Conservation (phyloP, 2,888 invertebrate species). For the Melinaea marsaeus region DNA sequence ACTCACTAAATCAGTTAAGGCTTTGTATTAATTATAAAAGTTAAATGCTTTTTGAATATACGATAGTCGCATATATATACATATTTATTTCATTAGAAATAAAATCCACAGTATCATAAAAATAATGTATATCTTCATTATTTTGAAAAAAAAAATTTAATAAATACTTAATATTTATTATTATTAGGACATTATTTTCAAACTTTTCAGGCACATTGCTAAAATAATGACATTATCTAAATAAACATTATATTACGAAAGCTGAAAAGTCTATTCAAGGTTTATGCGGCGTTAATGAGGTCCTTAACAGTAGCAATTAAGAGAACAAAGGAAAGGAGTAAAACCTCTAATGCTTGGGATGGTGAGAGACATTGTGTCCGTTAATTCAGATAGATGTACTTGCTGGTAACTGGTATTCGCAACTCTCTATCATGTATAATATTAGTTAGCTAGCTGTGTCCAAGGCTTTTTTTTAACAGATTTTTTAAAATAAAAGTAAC, state of each 20-base stretch:
- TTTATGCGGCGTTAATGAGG: conserved; percentile 43
- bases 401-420: conserved; percentile 14
- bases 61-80: no score
- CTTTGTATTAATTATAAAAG: conserved; percentile 13
- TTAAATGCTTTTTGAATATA: conserved; percentile 6
- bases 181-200: neutral
- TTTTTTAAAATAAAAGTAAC: no score
- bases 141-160: no score
- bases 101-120: no score
- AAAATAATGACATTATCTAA: conserved; percentile 22
- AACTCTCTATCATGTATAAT: neutral
- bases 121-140: no score
- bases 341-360: conserved; percentile 47
- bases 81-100: no score
- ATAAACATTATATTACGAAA: conserved; percentile 30
- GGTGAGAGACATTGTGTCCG: conserved; percentile 42
- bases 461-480: no score
- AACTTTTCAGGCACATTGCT: neutral
- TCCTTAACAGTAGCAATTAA: conserved; percentile 55
- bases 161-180: no score
- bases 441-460: no score
- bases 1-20: conserved; percentile 24
- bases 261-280: conserved; percentile 37
- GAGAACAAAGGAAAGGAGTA: conserved; percentile 48
- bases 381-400: conserved; percentile 38